Evolutionary conservation across 2,113 vertebrate genomes (phyloP).

Genomic region (Sturnira hondurensis): DNA sequence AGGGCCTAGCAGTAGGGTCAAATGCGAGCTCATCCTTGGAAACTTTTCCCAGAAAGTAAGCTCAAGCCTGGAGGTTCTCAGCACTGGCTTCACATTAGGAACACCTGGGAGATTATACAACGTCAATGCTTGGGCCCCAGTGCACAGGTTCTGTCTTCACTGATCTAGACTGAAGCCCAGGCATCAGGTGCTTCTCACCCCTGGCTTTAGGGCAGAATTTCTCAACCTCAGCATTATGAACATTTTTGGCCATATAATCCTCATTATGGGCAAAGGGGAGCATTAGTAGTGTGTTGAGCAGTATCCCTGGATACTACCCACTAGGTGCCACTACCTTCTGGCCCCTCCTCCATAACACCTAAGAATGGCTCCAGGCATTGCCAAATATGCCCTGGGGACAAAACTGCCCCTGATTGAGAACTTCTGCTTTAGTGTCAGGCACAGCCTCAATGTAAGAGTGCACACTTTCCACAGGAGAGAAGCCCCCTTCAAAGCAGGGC

Average conservation of each 20-base stretch:
- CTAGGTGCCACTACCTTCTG: not conserved
- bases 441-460: not conserved
- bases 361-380: not conserved
- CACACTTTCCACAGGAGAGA: not conserved
- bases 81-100: not conserved
- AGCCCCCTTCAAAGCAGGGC: not conserved
- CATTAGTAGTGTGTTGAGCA: not conserved
- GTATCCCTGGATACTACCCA: not conserved
- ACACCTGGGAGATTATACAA: constrained; percentile 1
- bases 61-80: not conserved
- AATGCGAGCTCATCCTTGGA: not conserved
- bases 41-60: not conserved
- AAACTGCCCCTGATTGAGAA: not conserved
- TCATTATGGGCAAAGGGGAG: too few species aligned
- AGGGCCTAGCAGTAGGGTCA: not conserved
- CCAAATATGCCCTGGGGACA: not conserved
- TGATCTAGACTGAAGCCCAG: not conserved
- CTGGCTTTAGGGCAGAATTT: not conserved
- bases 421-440: not conserved
- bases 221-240: too few species aligned
- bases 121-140: not conserved
- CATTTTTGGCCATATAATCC: not conserved
- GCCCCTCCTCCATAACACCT: not conserved
- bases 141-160: not conserved
- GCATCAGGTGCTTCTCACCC: not conserved